Percentiles rank a stretch among this genome's conserved stretches.
phyloP scores from a whole-genome alignment of 2,797 vertebrate species.

The Ctenopoma kingsleyae region DNA sequence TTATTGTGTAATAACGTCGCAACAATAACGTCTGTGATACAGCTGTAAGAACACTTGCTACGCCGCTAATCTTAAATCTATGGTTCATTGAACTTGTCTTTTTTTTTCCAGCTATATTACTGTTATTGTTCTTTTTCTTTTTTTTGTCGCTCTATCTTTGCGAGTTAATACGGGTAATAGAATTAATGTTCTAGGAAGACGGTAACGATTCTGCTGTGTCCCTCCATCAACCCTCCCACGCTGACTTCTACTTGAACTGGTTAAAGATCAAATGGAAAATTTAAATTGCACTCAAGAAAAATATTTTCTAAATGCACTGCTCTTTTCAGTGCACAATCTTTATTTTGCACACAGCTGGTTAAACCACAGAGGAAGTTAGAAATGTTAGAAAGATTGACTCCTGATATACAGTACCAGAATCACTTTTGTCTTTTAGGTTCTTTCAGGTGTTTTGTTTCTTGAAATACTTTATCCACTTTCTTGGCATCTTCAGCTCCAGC shows the following conservation, averaged over 20 bases:
- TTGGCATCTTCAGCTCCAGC: constrained; percentile 21
- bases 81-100: not conserved
- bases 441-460: constrained; percentile 1
- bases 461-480: constrained; percentile 6
- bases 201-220: not conserved
- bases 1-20: too few relatives aligned
- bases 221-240: not conserved
- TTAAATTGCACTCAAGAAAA: not conserved
- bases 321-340: not conserved
- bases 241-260: not conserved
- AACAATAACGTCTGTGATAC: not conserved
- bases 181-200: not conserved
- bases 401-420: not conserved
- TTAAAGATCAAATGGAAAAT: not conserved
- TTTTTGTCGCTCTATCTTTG: not conserved
- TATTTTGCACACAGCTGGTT: not conserved
- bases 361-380: not conserved
- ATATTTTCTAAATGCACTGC: not conserved
- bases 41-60: constrained; percentile 5
- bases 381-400: not conserved
- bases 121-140: not conserved
- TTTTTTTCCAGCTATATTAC: not conserved
- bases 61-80: constrained; percentile 18
- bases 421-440: not conserved
- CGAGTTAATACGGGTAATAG: not conserved